Base-by-base conservation (phyloP, 2,888 invertebrate species). In the Amiota mariae region DNA sequence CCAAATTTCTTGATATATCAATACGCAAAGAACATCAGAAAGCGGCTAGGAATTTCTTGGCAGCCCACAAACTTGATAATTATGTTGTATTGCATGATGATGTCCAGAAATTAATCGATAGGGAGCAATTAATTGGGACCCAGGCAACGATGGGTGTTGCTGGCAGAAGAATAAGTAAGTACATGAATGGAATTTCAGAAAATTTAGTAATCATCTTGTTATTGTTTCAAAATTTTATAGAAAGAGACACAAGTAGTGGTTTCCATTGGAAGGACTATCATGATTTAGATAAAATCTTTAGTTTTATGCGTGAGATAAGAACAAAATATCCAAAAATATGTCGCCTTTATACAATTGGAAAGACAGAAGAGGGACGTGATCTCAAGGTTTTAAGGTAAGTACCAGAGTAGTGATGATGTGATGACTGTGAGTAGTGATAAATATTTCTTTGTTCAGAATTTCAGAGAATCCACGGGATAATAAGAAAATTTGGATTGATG, bases 241-340 rank as follows among this genome's bases (percentile, higher is more conserved):
- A 87, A 74, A 88, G 84, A 73, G 85, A 86, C 54, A 75, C 85
- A 0, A 76, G 76, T 51, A 87, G 88, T 77, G 84, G 84, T 63
- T 91, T 96, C 89, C 94, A 95, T 78, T 96, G 96, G 95, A 92
- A 92, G 78, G 92, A 94, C 68, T 96, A 94, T 85, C 94, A 96
- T 81, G 92, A 93, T 1, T 88, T 95, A 59, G 90, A 91, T 0
- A 92, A 93, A 75, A 93, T 96, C 73, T 92, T 95, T 82, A 92
- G 91, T 10, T 96, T 93, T 82, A 88, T 97, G 87, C 93, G 94
- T 79, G 93, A 93, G 79, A 90, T 96, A 77, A 94, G 94, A 70
- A 90, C 91, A 68, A 92, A 93, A 3, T 95, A 92, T 88, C 95
- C 95, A 0, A 91, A 93, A 12, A 91, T 94, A 0, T 95, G 95